Base-by-base conservation (phyloP, 2,797 vertebrate species). In the Acanthornis magna region DNA sequence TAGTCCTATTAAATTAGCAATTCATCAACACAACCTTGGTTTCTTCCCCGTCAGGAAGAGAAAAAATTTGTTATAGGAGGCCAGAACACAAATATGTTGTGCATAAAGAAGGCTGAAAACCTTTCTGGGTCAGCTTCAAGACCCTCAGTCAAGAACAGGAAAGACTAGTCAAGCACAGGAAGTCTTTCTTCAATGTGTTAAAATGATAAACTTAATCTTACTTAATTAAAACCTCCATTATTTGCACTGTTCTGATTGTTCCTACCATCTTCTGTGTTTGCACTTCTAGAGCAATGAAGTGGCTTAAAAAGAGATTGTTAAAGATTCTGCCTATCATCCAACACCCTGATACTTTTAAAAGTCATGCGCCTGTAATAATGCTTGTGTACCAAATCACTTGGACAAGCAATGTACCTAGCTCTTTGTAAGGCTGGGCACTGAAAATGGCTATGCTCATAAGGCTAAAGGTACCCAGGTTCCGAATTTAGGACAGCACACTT, bases 201-300 rank as follows among this genome's bases (percentile, higher is more conserved):
- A 93, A 96, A 92, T 51, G 21, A 63, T 66, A 84, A 94, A 84
- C 53, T 66, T 76, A 76, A 85, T 72, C 74, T 91, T 88, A 73
- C 53, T 88, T 60, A 93, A 87, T 95, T 89, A 88, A 95, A 93
- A 86, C 8, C n/a, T 88, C 47, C 30, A 70, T 60, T 95, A 89
- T 94, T 95, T 93, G 51, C 40, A 81, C 88, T 84, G 66, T 65
- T 87, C 55, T 76, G 42, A 76, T 36, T 73, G 60, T 73, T 93
- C 58, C 58, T 81, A 65, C 23, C 15, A 51, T 73, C 66, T 80
- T n/a, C 54, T 80, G 38, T 94, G 70, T 94, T 95, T 91, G 58
- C 66, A 75, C 22, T 86, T 75, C 65, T 61, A 75, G 58, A 88
- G 80, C 58, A 86, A 75, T 55, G 62, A 84, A 93, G 67, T 79